phyloP scores from a whole-genome alignment of 1,140 invertebrate genomes.

The Bradysia coprophila region DNA sequence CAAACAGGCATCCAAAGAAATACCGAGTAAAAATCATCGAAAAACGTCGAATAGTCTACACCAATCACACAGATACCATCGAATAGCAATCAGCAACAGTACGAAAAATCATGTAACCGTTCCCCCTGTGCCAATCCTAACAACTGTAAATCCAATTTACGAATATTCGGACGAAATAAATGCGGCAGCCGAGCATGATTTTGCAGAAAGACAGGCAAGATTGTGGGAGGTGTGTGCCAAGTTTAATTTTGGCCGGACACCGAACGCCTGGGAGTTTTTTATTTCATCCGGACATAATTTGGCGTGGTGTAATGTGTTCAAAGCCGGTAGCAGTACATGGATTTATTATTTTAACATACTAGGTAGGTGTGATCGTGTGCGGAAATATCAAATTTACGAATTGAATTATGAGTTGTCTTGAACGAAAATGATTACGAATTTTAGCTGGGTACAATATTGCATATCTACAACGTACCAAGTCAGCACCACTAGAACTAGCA shows the following conservation, averaged over 20 bases:
- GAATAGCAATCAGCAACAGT: too few relatives aligned
- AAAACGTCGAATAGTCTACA: too few relatives aligned
- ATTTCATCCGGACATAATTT: conserved; percentile 46
- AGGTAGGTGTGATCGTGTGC: conserved; percentile 21
- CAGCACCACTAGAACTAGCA: conserved; percentile 35
- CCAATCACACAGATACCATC: too few relatives aligned
- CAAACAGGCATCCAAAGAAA: too few relatives aligned
- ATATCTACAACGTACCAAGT: conserved; percentile 31
- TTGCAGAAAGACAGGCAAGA: conserved; percentile 11
- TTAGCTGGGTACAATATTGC: conserved; percentile 35
- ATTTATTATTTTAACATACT: conserved; percentile 62
- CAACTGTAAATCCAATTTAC: conserved; percentile 20
- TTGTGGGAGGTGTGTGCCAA: conserved; percentile 12
- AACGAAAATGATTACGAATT: conserved; percentile 13
- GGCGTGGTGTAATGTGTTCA: conserved; percentile 63
- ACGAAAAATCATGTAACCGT: too few relatives aligned
- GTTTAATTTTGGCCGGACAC: conserved; percentile 20
- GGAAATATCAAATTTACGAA: conserved; percentile 7
- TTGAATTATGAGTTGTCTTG: conserved; percentile 10
- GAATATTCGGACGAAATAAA: conserved; percentile 22
- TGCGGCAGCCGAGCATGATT: conserved; percentile 15
- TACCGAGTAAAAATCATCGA: too few relatives aligned
- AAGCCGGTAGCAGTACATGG: conserved; percentile 62
- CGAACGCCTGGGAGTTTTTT: conserved; percentile 54
- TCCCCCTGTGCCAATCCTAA: too few relatives aligned